Evolutionary conservation across 1,140 invertebrate genomes (phyloP).

Genomic region (Campoletis sonorensis): DNA sequence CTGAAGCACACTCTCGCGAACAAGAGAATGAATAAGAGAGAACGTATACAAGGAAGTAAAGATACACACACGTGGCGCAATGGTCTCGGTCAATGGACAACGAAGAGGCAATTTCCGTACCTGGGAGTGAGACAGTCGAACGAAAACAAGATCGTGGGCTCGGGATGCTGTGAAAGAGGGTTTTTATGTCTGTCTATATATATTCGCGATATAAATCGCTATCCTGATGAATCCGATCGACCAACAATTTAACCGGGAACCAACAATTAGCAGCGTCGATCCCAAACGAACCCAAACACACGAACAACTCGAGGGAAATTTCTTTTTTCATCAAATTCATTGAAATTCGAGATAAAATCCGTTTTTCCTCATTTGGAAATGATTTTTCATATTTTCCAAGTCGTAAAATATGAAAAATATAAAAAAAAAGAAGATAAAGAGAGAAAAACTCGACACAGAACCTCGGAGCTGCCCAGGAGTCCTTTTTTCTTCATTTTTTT

Average conservation of each 20-base stretch:
- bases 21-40: background rate
- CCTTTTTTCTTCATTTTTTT: background rate
- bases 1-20: background rate
- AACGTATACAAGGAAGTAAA: background rate
- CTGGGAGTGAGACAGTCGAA: conserved; percentile 10
- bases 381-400: too few relatives aligned
- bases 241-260: background rate
- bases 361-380: too few relatives aligned
- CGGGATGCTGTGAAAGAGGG: background rate
- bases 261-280: conserved; percentile 16
- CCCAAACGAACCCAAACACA: too few relatives aligned
- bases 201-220: background rate
- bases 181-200: background rate
- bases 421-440: too few relatives aligned
- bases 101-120: conserved; percentile 14
- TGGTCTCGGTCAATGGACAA: conserved; percentile 6
- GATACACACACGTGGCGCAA: conserved; percentile 9
- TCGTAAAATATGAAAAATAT: too few relatives aligned
- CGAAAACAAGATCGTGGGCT: background rate
- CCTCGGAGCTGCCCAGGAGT: background rate
- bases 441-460: background rate
- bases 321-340: background rate
- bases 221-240: background rate
- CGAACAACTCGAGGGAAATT: background rate
- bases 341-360: background rate